Evolutionary conservation across 2,113 vertebrate genomes (phyloP).

Genomic region (Hippocampus guttulatus): DNA sequence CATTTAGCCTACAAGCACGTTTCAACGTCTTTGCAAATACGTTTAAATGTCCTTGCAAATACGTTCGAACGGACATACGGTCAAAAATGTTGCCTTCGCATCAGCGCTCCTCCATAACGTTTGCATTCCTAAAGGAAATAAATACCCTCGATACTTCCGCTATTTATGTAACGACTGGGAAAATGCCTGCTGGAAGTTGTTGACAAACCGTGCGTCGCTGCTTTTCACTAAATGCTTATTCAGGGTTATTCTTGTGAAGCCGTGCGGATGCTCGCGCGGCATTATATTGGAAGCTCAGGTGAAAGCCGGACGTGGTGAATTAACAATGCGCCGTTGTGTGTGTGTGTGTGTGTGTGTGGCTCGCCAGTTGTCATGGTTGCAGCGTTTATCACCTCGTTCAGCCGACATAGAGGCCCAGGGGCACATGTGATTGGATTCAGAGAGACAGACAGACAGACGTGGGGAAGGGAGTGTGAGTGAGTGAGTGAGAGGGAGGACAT

Average conservation of each 20-base stretch:
- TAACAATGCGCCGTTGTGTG: constrained; percentile 54
- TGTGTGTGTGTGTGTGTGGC: constrained; percentile 50
- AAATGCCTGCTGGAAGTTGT: neutral
- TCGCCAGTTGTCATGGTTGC: constrained; percentile 70
- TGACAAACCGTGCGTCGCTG: constrained; percentile 24
- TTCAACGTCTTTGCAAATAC: too few species aligned
- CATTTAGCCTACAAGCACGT: too few species aligned
- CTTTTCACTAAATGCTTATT: constrained; percentile 34
- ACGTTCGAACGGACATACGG: too few species aligned
- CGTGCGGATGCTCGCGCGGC: constrained; percentile 8
- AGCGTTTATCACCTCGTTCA: constrained; percentile 68
- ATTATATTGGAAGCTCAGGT: constrained; percentile 48
- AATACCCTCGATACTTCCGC: neutral
- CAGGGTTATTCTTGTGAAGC: neutral
- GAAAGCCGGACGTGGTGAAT: constrained; percentile 48
- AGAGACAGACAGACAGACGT: constrained; percentile 49
- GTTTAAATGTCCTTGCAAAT: too few species aligned
- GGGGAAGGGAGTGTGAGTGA: constrained; percentile 16
- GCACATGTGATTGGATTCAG: constrained; percentile 70
- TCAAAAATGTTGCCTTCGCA: too few species aligned
- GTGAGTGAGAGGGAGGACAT: constrained; percentile 60
- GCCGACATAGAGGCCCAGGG: constrained; percentile 62
- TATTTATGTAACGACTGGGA: neutral
- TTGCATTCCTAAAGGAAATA: neutral
- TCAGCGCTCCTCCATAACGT: too few species aligned